These are phyloP conservation scores for Ephialtes manifestator DNA, from an alignment of 2,888 invertebrate species.

Conservation along the genomic window DNA sequence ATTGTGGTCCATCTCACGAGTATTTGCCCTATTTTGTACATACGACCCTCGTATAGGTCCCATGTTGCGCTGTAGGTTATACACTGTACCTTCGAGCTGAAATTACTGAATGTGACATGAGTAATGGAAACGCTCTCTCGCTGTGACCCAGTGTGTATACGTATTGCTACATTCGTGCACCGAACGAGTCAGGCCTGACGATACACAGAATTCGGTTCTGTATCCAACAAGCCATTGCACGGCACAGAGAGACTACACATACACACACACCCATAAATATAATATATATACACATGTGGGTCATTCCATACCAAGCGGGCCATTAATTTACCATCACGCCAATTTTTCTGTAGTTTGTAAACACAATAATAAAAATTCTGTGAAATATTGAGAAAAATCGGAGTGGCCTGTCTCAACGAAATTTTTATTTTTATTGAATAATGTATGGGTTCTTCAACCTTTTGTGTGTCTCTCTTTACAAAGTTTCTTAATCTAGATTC, in stretches of 20 bases:
- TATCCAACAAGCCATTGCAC: slow-evolving; percentile 5
- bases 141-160: slow-evolving; percentile 10
- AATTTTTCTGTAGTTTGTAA: too few species aligned
- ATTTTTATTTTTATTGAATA: too few species aligned
- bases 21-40: neutral
- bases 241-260: neutral
- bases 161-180: neutral
- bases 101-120: slow-evolving; percentile 48
- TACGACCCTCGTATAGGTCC: too few species aligned
- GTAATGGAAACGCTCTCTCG: slow-evolving; percentile 21
- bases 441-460: too few species aligned
- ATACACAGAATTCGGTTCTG: slow-evolving; percentile 19
- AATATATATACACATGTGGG: neutral
- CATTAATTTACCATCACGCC: too few species aligned
- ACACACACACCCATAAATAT: neutral
- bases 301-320: too few species aligned
- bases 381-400: too few species aligned
- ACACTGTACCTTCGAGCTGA: neutral
- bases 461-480: too few species aligned
- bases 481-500: too few species aligned
- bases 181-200: slow-evolving; percentile 15
- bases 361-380: too few species aligned
- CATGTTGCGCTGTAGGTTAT: neutral
- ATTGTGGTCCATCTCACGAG: neutral
- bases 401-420: too few species aligned